phyloP scores from a whole-genome alignment of 1,140 invertebrate genomes.

The Gerris buenoi region DNA sequence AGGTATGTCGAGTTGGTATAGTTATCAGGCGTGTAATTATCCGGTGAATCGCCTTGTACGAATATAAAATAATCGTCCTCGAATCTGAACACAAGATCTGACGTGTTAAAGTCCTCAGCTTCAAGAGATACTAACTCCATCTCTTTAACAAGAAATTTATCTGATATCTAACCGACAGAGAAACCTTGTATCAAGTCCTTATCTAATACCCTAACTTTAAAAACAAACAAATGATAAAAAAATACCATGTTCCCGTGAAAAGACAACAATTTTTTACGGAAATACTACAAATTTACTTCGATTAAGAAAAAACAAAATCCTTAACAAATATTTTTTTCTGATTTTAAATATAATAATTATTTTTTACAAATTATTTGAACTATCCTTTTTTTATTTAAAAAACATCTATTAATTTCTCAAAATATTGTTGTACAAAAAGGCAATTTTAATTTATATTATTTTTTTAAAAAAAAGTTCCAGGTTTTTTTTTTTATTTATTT shows the following conservation, averaged over 20 bases:
- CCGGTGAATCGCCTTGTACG: conserved; percentile 10
- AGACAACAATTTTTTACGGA: conserved; percentile 6
- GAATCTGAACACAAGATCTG: conserved; percentile 16
- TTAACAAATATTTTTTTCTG: too few species aligned
- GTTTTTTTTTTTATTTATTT: not conserved
- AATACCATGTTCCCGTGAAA: conserved; percentile 2
- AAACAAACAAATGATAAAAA: not conserved
- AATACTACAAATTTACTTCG: not conserved
- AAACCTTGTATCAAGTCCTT: not conserved
- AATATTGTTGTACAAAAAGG: conserved; percentile 1
- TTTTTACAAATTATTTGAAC: conserved; percentile 8
- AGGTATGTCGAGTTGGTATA: conserved; percentile 25
- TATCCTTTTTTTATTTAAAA: conserved; percentile 7
- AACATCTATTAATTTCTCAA: conserved; percentile 3
- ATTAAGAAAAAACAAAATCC: too few species aligned
- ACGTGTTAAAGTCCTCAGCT: conserved; percentile 5
- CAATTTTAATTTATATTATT: conserved; percentile 7
- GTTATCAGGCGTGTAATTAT: conserved; percentile 18
- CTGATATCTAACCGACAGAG: not conserved
- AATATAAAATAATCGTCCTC: conserved; percentile 20
- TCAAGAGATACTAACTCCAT: conserved; percentile 13
- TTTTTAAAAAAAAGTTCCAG: not conserved
- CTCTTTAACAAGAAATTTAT: not conserved
- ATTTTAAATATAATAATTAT: not conserved
- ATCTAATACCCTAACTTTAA: too few species aligned